Conservation (phyloP, 1,140 invertebrate genomes). For the Lucilia sericata region DNA sequence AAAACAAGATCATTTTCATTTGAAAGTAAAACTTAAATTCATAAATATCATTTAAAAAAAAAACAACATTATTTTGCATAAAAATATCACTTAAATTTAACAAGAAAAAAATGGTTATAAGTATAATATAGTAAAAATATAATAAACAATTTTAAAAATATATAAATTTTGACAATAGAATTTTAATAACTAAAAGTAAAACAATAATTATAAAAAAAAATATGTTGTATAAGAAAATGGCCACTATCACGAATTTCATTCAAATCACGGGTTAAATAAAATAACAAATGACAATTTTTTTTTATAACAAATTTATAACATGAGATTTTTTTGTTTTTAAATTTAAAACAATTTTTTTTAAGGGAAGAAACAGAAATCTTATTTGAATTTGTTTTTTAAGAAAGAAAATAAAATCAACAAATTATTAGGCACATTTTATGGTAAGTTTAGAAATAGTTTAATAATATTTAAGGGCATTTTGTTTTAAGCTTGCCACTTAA, state of each 20-base stretch:
- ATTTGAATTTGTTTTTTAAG: neutral
- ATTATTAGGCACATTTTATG: constrained; percentile 25
- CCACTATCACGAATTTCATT: constrained; percentile 68
- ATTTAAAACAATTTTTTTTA: neutral
- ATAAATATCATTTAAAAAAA: constrained; percentile 20
- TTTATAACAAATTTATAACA: constrained; percentile 21
- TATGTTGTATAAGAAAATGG: constrained; percentile 55
- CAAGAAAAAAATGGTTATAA: constrained; percentile 31
- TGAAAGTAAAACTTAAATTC: constrained; percentile 16
- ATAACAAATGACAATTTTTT: neutral
- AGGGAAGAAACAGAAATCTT: no score
- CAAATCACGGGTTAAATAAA: constrained; percentile 60
- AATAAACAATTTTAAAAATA: constrained; percentile 27
- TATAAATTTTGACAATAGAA: constrained; percentile 29
- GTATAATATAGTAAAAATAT: neutral
- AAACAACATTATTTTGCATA: constrained; percentile 2
- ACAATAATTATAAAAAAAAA: constrained; percentile 34
- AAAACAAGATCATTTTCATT: constrained; percentile 24
- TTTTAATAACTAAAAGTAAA: constrained; percentile 3
- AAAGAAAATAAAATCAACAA: neutral
- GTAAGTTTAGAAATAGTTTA: no score
- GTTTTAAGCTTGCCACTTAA: no score
- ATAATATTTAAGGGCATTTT: no score
- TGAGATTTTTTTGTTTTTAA: neutral
- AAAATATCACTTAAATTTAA: constrained; percentile 45